These are phyloP conservation scores for Dicerorhinus sumatrensis DNA, from an alignment of 2,113 vertebrate species.

Conservation along the genomic window DNA sequence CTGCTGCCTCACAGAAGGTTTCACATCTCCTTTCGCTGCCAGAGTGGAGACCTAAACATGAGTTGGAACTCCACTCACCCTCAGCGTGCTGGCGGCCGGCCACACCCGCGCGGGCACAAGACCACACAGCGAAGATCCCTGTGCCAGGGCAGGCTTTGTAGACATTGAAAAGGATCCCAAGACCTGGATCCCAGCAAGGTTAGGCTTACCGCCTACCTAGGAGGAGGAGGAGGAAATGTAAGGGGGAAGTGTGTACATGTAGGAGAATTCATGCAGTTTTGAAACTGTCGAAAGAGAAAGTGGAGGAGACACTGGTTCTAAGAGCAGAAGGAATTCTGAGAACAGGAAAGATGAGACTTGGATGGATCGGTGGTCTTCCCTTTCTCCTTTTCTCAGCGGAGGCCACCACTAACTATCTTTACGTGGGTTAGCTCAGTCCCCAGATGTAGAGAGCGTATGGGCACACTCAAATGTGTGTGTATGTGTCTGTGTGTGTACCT, in stretches of 20 bases:
- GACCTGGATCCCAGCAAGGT: not conserved
- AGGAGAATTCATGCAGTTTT: not conserved
- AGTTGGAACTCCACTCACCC: not conserved
- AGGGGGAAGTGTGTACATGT: not conserved
- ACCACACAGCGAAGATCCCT: rapidly evolving
- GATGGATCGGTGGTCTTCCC: not conserved
- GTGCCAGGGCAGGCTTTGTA: not conserved
- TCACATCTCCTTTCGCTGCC: constrained; percentile 67
- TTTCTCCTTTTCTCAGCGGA: not conserved
- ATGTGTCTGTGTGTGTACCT: not conserved
- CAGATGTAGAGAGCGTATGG: not conserved
- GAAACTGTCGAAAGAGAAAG: constrained; percentile 32
- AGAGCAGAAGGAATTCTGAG: constrained; percentile 17
- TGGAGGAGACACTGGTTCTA: not conserved
- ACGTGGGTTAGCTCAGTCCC: not conserved
- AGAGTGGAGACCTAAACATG: not conserved
- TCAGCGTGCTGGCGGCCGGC: rapidly evolving
- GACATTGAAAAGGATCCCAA: not conserved
- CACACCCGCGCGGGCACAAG: rapidly evolving
- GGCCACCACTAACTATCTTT: not conserved
- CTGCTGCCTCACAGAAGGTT: constrained; percentile 18
- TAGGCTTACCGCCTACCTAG: not conserved
- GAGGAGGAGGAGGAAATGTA: not conserved
- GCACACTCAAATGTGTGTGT: no score
- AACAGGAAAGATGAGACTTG: not conserved